These are phyloP conservation scores for Antheraea pernyi DNA, from an alignment of 1,140 invertebrate genomes.

Conservation along the genomic window DNA sequence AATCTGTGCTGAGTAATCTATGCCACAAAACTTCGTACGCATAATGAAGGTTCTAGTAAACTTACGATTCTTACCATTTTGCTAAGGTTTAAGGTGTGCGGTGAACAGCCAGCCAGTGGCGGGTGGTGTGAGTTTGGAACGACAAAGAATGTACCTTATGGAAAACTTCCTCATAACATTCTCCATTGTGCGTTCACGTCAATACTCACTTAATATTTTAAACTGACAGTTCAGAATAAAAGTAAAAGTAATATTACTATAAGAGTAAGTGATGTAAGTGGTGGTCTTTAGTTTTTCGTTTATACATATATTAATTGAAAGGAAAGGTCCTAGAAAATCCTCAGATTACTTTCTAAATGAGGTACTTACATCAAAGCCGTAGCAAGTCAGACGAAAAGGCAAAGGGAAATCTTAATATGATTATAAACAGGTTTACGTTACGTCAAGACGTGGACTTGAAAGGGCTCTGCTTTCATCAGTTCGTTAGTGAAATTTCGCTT, in stretches of 20 bases:
- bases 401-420: conserved; percentile 32
- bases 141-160: no score
- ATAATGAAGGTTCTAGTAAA: no score
- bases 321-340: conserved; percentile 35
- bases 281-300: conserved; percentile 1
- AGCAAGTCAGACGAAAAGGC: conserved; percentile 28
- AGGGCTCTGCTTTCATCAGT: conserved; percentile 12
- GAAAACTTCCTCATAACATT: no score
- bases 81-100: no score
- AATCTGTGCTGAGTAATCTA: no score
- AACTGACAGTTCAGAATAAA: background rate
- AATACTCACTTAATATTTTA: no score
- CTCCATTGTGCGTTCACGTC: no score
- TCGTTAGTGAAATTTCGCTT: conserved; percentile 17
- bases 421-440: conserved; percentile 29
- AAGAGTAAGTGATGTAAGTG: background rate
- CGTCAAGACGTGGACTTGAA: conserved; percentile 3
- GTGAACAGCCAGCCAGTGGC: no score
- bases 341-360: conserved; percentile 37
- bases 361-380: conserved; percentile 30
- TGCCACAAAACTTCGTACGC: no score
- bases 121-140: no score
- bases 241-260: background rate
- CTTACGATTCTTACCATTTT: no score
- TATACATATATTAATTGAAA: conserved; percentile 36